phyloP scores from a whole-genome alignment of 2,797 vertebrate species.

The Sebastes glaucus region DNA sequence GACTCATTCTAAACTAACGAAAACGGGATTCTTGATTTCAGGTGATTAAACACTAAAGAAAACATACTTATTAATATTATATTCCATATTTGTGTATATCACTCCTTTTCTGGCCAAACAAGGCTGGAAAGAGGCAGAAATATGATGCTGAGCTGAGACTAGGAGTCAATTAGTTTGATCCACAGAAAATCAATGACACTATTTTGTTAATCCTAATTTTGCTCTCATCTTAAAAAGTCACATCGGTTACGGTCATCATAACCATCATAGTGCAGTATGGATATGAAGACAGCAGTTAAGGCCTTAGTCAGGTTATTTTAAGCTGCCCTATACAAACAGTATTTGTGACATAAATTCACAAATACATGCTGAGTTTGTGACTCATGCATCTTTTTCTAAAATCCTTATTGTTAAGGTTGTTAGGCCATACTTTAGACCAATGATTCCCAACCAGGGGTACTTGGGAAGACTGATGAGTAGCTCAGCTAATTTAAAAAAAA shows the following conservation, averaged over 20 bases:
- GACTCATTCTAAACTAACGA: no score
- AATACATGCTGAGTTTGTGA: not conserved
- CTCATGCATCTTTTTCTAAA: rapidly evolving
- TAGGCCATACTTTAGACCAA: not conserved
- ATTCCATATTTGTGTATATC: no score
- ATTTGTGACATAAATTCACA: not conserved
- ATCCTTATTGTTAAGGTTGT: not conserved
- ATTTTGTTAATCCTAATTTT: not conserved
- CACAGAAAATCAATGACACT: rapidly evolving
- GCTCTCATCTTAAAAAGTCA: not conserved
- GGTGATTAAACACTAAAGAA: no score
- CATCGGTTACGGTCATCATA: not conserved
- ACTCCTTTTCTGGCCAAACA: not conserved
- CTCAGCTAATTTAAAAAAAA: not conserved
- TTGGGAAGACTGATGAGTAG: not conserved
- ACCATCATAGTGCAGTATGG: not conserved
- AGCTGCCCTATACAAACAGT: not conserved
- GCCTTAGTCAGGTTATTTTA: not conserved
- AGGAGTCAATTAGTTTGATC: not conserved
- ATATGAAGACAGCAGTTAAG: not conserved
- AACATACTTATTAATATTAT: no score
- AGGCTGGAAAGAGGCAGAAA: not conserved
- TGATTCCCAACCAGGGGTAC: not conserved
- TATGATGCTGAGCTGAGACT: not conserved
- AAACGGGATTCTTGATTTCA: no score